Evolutionary conservation across 1,140 invertebrate genomes (phyloP).

Genomic region (Zaprionus kolodkinae): DNA sequence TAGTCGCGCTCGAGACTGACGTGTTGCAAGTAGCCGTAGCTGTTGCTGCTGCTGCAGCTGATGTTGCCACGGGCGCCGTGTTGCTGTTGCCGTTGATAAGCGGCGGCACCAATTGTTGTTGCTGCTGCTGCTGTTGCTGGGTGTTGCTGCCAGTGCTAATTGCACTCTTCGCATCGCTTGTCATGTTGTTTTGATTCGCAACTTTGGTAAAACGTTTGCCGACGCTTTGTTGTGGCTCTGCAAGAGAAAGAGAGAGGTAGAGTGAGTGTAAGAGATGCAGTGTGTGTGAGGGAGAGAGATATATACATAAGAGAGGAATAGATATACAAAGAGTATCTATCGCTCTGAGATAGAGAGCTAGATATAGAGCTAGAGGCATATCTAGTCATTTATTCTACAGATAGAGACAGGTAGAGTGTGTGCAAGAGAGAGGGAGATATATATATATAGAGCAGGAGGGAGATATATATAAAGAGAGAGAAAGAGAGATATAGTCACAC

Average conservation of each 20-base stretch:
- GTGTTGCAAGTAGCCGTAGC: slow-evolving; percentile 51
- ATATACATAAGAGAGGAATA: slow-evolving; percentile 13
- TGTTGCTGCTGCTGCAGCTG: slow-evolving; percentile 29
- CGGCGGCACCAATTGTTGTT: slow-evolving; percentile 57
- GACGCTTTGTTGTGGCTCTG: slow-evolving; percentile 65
- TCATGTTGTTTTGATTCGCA: slow-evolving; percentile 82
- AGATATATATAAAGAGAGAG: too few relatives aligned
- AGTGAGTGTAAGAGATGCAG: neutral
- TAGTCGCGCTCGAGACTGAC: slow-evolving; percentile 56
- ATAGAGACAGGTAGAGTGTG: too few relatives aligned
- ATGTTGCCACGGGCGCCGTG: slow-evolving; percentile 27
- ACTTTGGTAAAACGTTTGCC: slow-evolving; percentile 72
- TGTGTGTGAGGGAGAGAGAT: slow-evolving; percentile 36
- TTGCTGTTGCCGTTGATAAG: slow-evolving; percentile 63
- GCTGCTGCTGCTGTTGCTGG: slow-evolving; percentile 37
- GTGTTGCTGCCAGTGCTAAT: slow-evolving; percentile 66
- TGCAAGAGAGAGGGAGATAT: too few relatives aligned
- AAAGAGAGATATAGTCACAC: too few relatives aligned
- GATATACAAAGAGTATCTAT: neutral
- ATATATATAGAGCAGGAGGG: too few relatives aligned
- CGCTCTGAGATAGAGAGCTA: too few relatives aligned
- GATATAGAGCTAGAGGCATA: neutral
- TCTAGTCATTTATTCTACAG: slow-evolving; percentile 30
- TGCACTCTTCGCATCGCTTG: slow-evolving; percentile 81
- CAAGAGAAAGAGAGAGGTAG: slow-evolving; percentile 27